Percentiles rank a stretch among this genome's conserved stretches.
Evolutionary conservation across 2,113 vertebrate species (phyloP).

Genomic region (Prietella phreatophila): DNA sequence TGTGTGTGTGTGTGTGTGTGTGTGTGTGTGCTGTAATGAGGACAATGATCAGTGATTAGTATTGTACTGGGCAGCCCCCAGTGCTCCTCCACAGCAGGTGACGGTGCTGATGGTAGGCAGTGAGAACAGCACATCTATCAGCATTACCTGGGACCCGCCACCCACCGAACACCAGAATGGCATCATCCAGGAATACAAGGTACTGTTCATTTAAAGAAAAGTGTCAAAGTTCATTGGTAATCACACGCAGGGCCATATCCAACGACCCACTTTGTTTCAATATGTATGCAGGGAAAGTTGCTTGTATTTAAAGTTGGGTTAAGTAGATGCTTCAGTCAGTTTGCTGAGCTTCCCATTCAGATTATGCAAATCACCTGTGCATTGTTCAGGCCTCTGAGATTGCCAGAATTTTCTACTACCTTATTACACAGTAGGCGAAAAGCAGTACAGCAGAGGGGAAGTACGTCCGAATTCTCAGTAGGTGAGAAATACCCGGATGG

Average conservation of each 20-base stretch:
- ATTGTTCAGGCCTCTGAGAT: background rate
- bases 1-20: background rate
- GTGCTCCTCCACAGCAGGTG: constrained; percentile 95
- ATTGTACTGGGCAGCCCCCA: constrained; percentile 80
- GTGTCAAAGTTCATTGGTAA: no score
- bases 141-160: constrained; percentile 97
- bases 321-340: background rate
- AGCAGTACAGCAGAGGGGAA: no score
- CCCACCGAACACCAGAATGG: constrained; percentile 95
- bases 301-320: background rate
- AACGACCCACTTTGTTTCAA: background rate
- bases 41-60: constrained; percentile 27
- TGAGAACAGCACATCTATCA: constrained; percentile 97
- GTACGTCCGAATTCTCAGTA: no score
- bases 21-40: constrained; percentile 33
- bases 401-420: background rate
- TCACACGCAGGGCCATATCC: background rate
- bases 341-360: background rate
- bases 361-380: background rate
- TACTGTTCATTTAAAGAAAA: constrained; percentile 53
- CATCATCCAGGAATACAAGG: constrained; percentile 98
- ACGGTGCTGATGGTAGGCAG: constrained; percentile 91
- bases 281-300: background rate
- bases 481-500: no score
- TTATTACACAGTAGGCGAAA: no score